Percentiles rank a stretch among this genome's conserved stretches.
Evolutionary conservation across 2,113 vertebrate genomes (phyloP).

Genomic region (Tragelaphus scriptus): DNA sequence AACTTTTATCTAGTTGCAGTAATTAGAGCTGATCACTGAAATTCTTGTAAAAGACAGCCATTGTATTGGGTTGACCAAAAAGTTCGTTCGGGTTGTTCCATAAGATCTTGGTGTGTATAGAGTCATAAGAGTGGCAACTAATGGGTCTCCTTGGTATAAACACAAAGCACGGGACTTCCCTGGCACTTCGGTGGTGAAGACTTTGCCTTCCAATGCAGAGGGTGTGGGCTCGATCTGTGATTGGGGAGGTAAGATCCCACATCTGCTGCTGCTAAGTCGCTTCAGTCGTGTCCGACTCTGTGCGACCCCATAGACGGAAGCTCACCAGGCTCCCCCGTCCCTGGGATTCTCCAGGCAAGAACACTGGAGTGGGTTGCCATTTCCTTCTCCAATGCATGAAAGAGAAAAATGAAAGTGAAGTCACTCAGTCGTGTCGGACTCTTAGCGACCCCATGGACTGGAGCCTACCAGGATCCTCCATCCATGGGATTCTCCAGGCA

Average conservation of each 20-base stretch:
- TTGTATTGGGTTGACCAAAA: not conserved
- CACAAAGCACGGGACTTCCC: not conserved
- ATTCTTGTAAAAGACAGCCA: not conserved
- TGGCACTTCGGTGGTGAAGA: not conserved
- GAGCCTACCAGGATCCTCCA: no score
- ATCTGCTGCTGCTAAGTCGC: no score
- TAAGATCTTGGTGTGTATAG: not conserved
- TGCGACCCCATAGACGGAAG: no score
- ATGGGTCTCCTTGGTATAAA: not conserved
- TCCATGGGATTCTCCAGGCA: no score
- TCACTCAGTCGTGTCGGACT: no score
- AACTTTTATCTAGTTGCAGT: not conserved
- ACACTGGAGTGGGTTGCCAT: no score
- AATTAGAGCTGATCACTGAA: not conserved
- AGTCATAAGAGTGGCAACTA: not conserved
- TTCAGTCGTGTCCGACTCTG: no score
- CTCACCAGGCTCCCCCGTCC: no score
- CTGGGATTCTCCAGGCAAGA: no score
- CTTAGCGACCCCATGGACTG: no score
- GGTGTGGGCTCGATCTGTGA: not conserved
- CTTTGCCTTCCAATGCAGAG: not conserved
- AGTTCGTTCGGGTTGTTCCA: rapidly evolving
- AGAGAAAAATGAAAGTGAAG: no score
- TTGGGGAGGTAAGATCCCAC: not conserved
- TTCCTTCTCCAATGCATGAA: no score